Percentiles rank a stretch among this genome's conserved stretches.
phyloP scores from a whole-genome alignment of 2,888 invertebrate species.

The Cremastinae sp. region DNA sequence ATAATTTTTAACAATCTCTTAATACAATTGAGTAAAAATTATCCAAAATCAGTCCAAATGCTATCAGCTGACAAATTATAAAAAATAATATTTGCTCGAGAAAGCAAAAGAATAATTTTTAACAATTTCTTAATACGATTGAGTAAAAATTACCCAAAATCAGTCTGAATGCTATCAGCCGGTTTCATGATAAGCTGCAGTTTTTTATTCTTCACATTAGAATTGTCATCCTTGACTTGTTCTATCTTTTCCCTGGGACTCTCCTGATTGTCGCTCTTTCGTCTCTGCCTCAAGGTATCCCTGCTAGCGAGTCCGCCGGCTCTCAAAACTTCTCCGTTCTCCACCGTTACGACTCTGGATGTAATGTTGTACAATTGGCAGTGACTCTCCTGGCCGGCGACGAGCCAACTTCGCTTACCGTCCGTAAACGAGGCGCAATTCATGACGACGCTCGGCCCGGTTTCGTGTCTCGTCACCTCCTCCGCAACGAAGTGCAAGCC shows the following conservation, averaged over 20 bases:
- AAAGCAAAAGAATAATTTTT: too few relatives aligned
- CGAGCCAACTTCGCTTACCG: constrained; percentile 89
- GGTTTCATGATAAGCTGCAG: constrained; percentile 89
- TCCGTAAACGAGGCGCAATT: constrained; percentile 90
- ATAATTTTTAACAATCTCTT: background rate
- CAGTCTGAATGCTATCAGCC: constrained; percentile 91
- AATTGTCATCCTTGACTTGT: constrained; percentile 70
- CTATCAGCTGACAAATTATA: too few relatives aligned
- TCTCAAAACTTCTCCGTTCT: constrained; percentile 82
- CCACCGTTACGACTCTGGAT: constrained; percentile 79
- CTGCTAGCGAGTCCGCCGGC: constrained; percentile 70
- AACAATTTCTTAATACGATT: too few relatives aligned
- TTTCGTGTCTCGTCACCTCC: constrained; percentile 94
- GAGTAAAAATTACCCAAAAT: constrained; percentile 88
- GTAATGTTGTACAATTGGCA: constrained; percentile 91
- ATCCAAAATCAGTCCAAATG: too few relatives aligned
- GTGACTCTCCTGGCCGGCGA: constrained; percentile 95
- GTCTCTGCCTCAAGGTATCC: constrained; percentile 81
- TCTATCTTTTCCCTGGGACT: constrained; percentile 67
- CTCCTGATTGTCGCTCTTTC: constrained; percentile 82
- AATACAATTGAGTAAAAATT: too few relatives aligned
- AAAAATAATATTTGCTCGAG: too few relatives aligned
- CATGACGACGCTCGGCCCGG: constrained; percentile 95
- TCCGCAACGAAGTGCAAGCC: constrained; percentile 91
- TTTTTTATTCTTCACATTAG: constrained; percentile 80